phyloP scores from a whole-genome alignment of 2,113 vertebrate genomes.

The Paedocypris sp. region DNA sequence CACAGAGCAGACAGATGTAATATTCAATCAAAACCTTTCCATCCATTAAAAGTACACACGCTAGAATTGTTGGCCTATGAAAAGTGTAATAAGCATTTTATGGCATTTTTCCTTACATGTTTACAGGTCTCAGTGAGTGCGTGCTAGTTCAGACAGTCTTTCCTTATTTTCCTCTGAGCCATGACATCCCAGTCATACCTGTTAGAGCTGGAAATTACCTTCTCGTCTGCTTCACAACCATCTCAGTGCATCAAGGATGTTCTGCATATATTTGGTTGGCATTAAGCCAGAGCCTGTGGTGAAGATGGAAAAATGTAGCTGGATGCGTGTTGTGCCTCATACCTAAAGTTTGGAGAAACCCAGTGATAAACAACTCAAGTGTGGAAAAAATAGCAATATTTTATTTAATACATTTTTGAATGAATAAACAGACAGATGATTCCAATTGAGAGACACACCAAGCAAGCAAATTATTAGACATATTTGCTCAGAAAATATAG shows the following conservation, averaged over 20 bases:
- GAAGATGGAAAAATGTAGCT: slow-evolving; percentile 20
- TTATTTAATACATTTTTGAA: too few relatives aligned
- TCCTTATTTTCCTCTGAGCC: slow-evolving; percentile 13
- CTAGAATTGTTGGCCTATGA: slow-evolving; percentile 15
- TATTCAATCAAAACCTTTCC: slow-evolving; percentile 4
- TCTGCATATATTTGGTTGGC: slow-evolving; percentile 53
- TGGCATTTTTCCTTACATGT: background rate
- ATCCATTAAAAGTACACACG: background rate
- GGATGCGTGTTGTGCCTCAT: too few relatives aligned
- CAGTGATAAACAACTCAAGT: too few relatives aligned
- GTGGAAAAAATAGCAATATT: too few relatives aligned
- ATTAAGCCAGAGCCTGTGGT: slow-evolving; percentile 36
- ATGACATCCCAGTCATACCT: slow-evolving; percentile 61
- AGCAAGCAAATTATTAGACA: too few relatives aligned
- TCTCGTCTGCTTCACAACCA: slow-evolving; percentile 39
- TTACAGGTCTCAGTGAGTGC: slow-evolving; percentile 24
- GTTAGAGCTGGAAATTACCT: slow-evolving; percentile 62
- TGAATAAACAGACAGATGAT: too few relatives aligned
- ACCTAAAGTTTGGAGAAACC: too few relatives aligned
- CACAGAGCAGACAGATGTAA: too few relatives aligned
- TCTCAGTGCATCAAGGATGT: slow-evolving; percentile 32
- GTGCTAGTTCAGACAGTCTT: too few relatives aligned
- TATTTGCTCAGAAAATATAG: too few relatives aligned
- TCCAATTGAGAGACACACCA: too few relatives aligned
- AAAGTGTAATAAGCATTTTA: slow-evolving; percentile 18